These are phyloP conservation scores for Drosophila mayri DNA, from an alignment of 1,140 invertebrate genomes.

Conservation along the genomic window DNA sequence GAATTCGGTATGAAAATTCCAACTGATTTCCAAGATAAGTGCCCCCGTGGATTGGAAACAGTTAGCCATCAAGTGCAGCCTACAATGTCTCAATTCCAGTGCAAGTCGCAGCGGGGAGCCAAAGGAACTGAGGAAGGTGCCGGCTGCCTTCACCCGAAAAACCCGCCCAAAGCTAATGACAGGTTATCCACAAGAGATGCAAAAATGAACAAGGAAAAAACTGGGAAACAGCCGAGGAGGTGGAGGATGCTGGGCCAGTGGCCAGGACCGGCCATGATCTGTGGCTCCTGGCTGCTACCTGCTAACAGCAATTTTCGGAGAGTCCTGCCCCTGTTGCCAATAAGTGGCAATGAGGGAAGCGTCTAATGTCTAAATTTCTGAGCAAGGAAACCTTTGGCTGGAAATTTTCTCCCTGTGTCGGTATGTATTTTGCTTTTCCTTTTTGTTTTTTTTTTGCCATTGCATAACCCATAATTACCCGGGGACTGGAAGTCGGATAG, in stretches of 20 bases:
- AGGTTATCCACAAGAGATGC: slow-evolving; percentile 77
- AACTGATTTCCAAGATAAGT: slow-evolving; percentile 9
- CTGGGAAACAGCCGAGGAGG: neutral
- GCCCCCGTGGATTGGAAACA: slow-evolving; percentile 6
- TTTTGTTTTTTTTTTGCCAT: slow-evolving; percentile 63
- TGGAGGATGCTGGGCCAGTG: slow-evolving; percentile 33
- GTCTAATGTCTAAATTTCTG: slow-evolving; percentile 81
- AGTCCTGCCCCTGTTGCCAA: slow-evolving; percentile 60
- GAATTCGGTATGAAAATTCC: neutral
- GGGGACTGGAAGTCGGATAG: slow-evolving; percentile 28
- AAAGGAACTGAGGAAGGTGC: slow-evolving; percentile 32
- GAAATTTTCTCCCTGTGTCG: slow-evolving; percentile 26
- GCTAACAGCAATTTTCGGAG: slow-evolving; percentile 63
- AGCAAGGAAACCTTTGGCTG: slow-evolving; percentile 45
- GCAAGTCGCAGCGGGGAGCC: slow-evolving; percentile 46
- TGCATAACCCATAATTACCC: slow-evolving; percentile 70
- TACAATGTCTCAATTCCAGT: slow-evolving; percentile 73
- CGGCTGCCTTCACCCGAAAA: slow-evolving; percentile 38
- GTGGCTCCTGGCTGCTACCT: slow-evolving; percentile 62
- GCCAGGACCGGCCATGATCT: slow-evolving; percentile 65
- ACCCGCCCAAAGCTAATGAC: slow-evolving; percentile 69
- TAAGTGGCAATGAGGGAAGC: slow-evolving; percentile 71
- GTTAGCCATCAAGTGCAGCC: slow-evolving; percentile 54
- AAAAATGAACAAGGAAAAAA: slow-evolving; percentile 38
- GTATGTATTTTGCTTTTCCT: slow-evolving; percentile 39